Evolutionary conservation across 2,113 vertebrate species (phyloP).

Genomic region (Pomatostomus ruficeps): DNA sequence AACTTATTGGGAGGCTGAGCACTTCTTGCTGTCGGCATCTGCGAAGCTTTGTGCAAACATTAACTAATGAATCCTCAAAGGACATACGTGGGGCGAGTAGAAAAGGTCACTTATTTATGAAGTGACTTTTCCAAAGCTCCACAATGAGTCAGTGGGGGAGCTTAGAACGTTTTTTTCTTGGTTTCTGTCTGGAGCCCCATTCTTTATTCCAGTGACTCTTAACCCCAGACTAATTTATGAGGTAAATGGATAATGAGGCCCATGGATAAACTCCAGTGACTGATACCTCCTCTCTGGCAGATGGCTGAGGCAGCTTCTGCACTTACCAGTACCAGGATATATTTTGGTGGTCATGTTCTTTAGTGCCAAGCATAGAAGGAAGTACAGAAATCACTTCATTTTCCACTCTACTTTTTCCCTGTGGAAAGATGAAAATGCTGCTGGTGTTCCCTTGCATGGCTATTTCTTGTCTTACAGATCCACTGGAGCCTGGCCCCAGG

Average conservation of each 20-base stretch:
- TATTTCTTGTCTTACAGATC: neutral
- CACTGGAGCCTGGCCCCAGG: neutral
- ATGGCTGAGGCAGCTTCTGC: neutral
- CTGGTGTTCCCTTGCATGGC: neutral
- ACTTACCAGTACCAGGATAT: neutral
- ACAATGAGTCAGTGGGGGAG: neutral
- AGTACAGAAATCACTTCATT: neutral
- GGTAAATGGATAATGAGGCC: neutral
- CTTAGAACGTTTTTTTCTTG: neutral
- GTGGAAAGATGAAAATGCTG: neutral
- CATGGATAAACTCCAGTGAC: neutral
- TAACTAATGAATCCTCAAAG: slow-evolving; percentile 56
- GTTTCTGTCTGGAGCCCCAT: neutral
- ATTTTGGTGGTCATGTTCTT: neutral
- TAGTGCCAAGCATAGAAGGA: neutral
- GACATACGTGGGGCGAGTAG: neutral
- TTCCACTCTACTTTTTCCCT: neutral
- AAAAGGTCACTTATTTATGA: slow-evolving; percentile 46
- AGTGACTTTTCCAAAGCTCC: slow-evolving; percentile 37
- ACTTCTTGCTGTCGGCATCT: neutral
- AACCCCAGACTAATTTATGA: neutral
- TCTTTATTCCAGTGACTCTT: neutral
- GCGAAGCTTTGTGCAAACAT: slow-evolving; percentile 6
- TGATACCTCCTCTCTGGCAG: neutral
- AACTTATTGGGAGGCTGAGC: slow-evolving; percentile 39